Base-by-base conservation (phyloP, 92 coral and sea anemone genomes). In the Palythoa grandiflora region DNA sequence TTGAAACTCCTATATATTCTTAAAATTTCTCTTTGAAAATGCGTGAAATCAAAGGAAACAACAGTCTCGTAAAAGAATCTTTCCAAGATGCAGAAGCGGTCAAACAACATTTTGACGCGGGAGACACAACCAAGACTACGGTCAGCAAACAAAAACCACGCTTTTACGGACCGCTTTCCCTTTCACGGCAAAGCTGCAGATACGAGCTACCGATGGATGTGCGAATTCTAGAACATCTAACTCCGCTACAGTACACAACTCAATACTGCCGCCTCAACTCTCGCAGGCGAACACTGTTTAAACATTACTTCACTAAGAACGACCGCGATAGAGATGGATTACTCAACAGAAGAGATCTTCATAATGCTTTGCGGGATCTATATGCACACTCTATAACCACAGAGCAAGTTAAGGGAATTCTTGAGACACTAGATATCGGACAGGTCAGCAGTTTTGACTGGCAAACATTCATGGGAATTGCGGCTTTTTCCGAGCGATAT, bases 121-220 rank as follows among this genome's bases (percentile, higher is more conserved):
- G 93, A 66, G 94, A 87, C 65, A 35, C 75, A 19, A 53, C 20
- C 71, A 93, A 87, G 81, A 87, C 86, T 38, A 38, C 48, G 15
- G 77, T 88, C 12, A 91, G 84, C 40, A 37, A 87, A 60, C 87
- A 86, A 11, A 88, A 88, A 71, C 89, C 99, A 3, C 93, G 99
- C 95, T 85, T 97, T 68, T 94, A 92, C 72, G 99, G 99, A 1
- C 99, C 99, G 50, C 91, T 95, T 79, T 93, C 99, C 14, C 88
- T 97, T 17, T 91, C 98, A 54, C 94, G 98, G 2, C 93, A 92
- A 73, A 91, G 98, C 65, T 97, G 99, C 57, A 90, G 99, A 11
- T 97, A 93, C 90, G 98, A 97, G 63, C 94, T 97, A 4, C 99
- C 99, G 54, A 97, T 97, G 99, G 98, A 97, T 72, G 85, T 97